Conservation (phyloP, 1,140 invertebrate species). For the Bombus soroeensis region DNA sequence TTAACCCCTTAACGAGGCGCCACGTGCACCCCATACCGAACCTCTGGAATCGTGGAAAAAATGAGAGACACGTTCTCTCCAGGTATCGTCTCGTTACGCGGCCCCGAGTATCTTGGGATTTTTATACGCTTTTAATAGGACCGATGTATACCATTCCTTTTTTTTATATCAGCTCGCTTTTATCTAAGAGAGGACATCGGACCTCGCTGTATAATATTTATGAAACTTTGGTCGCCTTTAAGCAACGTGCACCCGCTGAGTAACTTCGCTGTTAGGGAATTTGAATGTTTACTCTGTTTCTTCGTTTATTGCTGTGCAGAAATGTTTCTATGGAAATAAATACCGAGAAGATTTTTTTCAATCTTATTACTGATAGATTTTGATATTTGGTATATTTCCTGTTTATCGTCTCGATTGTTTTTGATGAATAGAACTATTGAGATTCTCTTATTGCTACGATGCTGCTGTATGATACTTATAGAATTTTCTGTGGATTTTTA, state of each 20-base stretch:
- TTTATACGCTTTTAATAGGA: slow-evolving; percentile 34
- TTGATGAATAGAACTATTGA: too few relatives aligned
- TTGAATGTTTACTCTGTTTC: background rate
- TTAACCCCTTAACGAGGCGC: slow-evolving; percentile 51
- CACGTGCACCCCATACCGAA: slow-evolving; percentile 45
- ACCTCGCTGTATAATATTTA: background rate
- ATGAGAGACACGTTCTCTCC: background rate
- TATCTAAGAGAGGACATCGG: background rate
- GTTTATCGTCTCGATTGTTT: background rate
- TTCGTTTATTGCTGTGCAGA: background rate
- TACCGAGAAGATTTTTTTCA: background rate
- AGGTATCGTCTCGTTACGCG: slow-evolving; percentile 14
- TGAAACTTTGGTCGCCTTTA: background rate
- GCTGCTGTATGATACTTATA: too few relatives aligned
- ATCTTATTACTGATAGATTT: too few relatives aligned
- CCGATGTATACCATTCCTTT: background rate
- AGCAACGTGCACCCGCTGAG: background rate
- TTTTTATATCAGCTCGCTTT: background rate
- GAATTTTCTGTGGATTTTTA: too few relatives aligned
- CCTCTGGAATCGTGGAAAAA: slow-evolving; percentile 15
- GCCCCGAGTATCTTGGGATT: background rate
- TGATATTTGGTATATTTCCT: too few relatives aligned
- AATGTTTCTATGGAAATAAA: background rate
- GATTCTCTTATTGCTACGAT: too few relatives aligned
- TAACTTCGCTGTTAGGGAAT: background rate